Percentiles rank a stretch among this genome's conserved stretches.
Evolutionary conservation across 2,888 invertebrate genomes (phyloP).

Genomic region (Panzeria rudis): DNA sequence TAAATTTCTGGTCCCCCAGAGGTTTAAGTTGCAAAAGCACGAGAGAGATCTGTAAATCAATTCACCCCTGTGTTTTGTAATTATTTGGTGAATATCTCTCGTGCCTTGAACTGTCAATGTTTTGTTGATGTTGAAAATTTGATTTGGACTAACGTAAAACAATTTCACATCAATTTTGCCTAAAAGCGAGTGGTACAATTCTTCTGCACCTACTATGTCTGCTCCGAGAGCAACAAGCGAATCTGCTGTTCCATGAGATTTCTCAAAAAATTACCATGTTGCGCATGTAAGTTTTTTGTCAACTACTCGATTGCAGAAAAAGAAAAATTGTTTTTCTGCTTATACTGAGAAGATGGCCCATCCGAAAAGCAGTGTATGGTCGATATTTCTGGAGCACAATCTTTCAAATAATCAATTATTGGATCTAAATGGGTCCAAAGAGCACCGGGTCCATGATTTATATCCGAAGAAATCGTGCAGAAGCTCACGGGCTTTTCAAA

Average conservation of each 20-base stretch:
- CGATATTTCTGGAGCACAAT: neutral
- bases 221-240: conserved; percentile 24
- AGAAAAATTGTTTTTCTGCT: conserved; percentile 20
- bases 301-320: conserved; percentile 24
- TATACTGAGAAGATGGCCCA: conserved; percentile 24
- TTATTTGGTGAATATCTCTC: too few relatives aligned
- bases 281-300: conserved; percentile 24
- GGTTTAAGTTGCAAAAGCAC: conserved; percentile 20
- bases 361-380: conserved; percentile 19
- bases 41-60: conserved; percentile 24
- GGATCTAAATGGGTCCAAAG: too few relatives aligned
- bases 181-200: conserved; percentile 16
- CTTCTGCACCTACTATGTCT: conserved; percentile 30
- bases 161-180: conserved; percentile 25
- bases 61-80: neutral
- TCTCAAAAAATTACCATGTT: conserved; percentile 36
- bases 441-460: too few relatives aligned
- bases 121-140: conserved; percentile 42
- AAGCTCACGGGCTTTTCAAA: conserved; percentile 2
- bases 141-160: conserved; percentile 38
- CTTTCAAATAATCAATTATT: too few relatives aligned
- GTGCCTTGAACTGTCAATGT: conserved; percentile 24
- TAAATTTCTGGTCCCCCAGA: too few relatives aligned
- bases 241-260: conserved; percentile 35
- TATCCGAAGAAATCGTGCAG: too few relatives aligned